These are phyloP conservation scores for Elaphurus davidianus DNA, from an alignment of 2,113 vertebrate genomes.

Conservation along the genomic window DNA sequence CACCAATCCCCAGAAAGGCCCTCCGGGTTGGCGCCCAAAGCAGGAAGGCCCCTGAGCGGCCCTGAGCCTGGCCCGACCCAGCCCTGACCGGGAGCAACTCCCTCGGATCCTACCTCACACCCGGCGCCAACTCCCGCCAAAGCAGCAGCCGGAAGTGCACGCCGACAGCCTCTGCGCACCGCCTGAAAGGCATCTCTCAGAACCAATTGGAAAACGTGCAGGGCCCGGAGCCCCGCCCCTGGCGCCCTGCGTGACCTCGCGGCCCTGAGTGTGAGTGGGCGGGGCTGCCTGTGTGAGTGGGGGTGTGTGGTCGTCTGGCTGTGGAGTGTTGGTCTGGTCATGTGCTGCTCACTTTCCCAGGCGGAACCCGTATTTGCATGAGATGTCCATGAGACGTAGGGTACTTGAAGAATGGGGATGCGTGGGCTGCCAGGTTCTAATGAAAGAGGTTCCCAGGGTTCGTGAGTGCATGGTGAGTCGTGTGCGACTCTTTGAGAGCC, in stretches of 20 bases:
- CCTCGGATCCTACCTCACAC: not conserved
- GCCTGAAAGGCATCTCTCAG: not conserved
- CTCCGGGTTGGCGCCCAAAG: accelerated
- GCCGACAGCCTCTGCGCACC: accelerated
- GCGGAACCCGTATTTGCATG: accelerated
- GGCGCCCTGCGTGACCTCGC: not conserved
- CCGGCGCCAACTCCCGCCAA: not conserved
- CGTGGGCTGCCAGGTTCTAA: not conserved
- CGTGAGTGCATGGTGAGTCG: not conserved
- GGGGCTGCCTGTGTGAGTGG: accelerated
- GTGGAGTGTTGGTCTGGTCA: accelerated
- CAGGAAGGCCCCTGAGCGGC: accelerated
- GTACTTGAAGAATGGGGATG: not conserved
- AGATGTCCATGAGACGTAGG: accelerated
- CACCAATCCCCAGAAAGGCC: not conserved
- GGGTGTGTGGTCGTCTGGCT: accelerated
- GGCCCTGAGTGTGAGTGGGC: accelerated
- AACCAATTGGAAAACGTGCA: not conserved
- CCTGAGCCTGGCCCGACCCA: accelerated
- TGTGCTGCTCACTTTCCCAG: not conserved
- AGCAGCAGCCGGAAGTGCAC: accelerated
- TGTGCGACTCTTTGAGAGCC: not conserved
- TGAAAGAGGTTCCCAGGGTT: not conserved
- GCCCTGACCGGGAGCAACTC: accelerated
- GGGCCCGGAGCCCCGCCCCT: not conserved